Conservation (phyloP, 2,888 invertebrate species). For the Drosophila mulleri region DNA sequence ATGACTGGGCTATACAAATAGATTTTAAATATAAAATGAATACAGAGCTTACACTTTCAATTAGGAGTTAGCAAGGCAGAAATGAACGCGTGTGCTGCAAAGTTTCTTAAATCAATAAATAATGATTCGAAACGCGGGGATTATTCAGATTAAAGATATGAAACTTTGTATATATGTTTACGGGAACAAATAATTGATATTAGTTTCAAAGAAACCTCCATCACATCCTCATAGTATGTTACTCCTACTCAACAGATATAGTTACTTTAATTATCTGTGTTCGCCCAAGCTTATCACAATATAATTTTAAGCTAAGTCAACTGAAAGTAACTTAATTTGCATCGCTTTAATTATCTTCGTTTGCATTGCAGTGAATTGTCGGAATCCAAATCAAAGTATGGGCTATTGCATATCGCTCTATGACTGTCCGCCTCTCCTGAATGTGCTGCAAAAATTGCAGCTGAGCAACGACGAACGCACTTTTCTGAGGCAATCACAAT, state of each 20-base stretch:
- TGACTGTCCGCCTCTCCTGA: conserved; percentile 77
- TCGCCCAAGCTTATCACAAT: no score
- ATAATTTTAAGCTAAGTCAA: no score
- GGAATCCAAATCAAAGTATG: conserved; percentile 79
- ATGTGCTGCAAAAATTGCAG: conserved; percentile 54
- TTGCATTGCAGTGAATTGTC: conserved; percentile 86
- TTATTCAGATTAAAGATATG: no score
- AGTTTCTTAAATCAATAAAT: no score
- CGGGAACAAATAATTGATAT: no score
- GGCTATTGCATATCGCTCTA: conserved; percentile 82
- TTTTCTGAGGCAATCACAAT: conserved; percentile 80
- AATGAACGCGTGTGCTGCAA: no score
- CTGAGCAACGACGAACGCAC: conserved; percentile 52
- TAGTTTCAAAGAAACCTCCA: no score
- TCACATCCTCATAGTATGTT: no score
- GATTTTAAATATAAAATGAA: background rate
- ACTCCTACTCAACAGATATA: no score
- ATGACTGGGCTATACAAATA: background rate
- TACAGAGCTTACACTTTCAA: background rate
- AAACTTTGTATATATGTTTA: no score
- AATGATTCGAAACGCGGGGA: no score
- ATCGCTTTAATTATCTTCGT: background rate
- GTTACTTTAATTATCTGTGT: no score
- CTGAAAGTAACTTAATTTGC: background rate
- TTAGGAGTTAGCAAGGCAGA: background rate